These are phyloP conservation scores for Lucilia cuprina DNA, from an alignment of 1,140 invertebrate species.

Conservation along the genomic window DNA sequence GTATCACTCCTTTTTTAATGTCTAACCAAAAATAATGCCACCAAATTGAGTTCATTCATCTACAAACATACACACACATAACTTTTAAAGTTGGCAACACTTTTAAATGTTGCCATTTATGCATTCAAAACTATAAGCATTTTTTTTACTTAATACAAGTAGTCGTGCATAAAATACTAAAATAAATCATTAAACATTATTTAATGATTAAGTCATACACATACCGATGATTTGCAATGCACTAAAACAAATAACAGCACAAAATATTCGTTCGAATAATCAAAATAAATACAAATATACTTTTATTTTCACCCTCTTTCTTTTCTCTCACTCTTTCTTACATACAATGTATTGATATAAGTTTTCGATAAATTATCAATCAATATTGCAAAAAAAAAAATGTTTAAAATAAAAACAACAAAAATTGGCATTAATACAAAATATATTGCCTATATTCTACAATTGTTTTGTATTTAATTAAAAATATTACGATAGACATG, in stretches of 20 bases:
- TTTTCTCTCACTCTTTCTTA: background rate
- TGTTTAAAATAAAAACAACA: background rate
- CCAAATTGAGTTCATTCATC: background rate
- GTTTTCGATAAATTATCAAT: slow-evolving; percentile 32
- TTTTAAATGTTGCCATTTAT: slow-evolving; percentile 6
- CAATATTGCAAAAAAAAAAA: background rate
- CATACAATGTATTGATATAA: slow-evolving; percentile 13
- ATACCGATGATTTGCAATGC: background rate
- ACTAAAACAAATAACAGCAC: background rate
- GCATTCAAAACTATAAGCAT: background rate
- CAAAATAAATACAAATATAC: background rate
- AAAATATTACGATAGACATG: background rate
- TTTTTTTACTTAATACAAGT: background rate
- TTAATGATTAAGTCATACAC: slow-evolving; percentile 33
- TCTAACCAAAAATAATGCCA: too few species aligned
- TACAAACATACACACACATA: background rate
- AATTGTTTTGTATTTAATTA: background rate
- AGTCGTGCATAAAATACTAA: slow-evolving; percentile 11
- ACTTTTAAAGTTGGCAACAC: background rate
- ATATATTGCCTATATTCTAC: background rate
- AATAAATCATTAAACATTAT: slow-evolving; percentile 16
- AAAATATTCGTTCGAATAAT: background rate
- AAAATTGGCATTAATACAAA: slow-evolving; percentile 26
- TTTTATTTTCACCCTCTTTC: background rate
- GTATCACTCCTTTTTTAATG: background rate